Evolutionary conservation across 2,888 invertebrate genomes (phyloP).

Genomic region (Clunio marinus): DNA sequence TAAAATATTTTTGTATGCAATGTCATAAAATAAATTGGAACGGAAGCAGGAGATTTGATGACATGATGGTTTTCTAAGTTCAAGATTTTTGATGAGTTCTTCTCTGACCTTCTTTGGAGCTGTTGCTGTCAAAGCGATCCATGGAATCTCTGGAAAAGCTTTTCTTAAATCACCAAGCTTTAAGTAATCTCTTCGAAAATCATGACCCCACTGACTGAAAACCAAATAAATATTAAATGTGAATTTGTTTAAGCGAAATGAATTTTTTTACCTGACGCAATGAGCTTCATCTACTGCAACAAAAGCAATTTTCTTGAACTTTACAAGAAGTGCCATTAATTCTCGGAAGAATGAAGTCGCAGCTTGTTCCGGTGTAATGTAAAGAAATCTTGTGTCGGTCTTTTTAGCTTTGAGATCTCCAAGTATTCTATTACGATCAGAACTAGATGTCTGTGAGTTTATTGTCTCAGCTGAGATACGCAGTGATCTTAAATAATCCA

Average conservation of each 20-base stretch:
- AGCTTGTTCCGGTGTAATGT: constrained; percentile 96
- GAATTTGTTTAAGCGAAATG: background rate
- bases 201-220: constrained; percentile 88
- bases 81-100: constrained; percentile 74
- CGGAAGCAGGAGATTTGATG: constrained; percentile 89
- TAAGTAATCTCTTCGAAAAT: constrained; percentile 92
- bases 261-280: constrained; percentile 68
- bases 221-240: background rate
- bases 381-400: constrained; percentile 79
- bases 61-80: constrained; percentile 61
- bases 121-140: constrained; percentile 94
- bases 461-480: constrained; percentile 82
- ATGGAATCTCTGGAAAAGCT: constrained; percentile 65
- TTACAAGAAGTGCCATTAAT: constrained; percentile 61
- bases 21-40: constrained; percentile 90
- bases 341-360: constrained; percentile 70
- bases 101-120: constrained; percentile 74
- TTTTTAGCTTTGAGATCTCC: constrained; percentile 68
- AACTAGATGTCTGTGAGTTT: constrained; percentile 81
- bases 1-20: constrained; percentile 79
- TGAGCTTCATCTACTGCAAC: constrained; percentile 97
- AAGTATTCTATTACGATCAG: constrained; percentile 72
- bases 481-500: constrained; percentile 71
- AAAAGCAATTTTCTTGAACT: constrained; percentile 75
- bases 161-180: constrained; percentile 70